Conservation (phyloP, 2,797 vertebrate genomes). For the Peromyscus eremicus region DNA sequence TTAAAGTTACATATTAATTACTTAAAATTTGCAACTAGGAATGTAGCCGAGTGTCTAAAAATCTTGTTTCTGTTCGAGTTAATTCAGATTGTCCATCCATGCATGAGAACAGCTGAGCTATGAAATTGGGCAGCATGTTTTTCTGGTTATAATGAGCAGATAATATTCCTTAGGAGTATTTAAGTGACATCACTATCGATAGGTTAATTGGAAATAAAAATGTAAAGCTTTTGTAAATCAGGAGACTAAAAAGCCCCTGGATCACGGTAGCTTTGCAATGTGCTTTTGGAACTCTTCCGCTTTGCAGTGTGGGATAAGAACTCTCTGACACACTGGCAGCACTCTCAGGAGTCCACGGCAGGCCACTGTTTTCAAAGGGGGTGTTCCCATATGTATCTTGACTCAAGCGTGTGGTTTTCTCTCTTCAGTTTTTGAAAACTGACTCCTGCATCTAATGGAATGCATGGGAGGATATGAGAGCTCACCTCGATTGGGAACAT, state of each 20-base stretch:
- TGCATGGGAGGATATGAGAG: background rate
- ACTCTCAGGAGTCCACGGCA: conserved; percentile 55
- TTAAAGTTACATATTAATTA: conserved; percentile 83
- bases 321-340: conserved; percentile 37
- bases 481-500: background rate
- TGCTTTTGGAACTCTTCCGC: conserved; percentile 68
- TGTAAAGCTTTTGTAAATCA: conserved; percentile 86
- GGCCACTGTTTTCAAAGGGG: conserved; percentile 28
- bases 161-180: conserved; percentile 89
- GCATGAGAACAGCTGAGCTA: conserved; percentile 87
- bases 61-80: conserved; percentile 84
- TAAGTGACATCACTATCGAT: conserved; percentile 90
- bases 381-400: background rate
- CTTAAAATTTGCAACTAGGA: conserved; percentile 81
- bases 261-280: conserved; percentile 56
- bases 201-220: conserved; percentile 93
- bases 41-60: conserved; percentile 79
- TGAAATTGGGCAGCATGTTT: conserved; percentile 87
- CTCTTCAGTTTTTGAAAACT: conserved; percentile 37
- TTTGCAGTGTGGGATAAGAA: conserved; percentile 75
- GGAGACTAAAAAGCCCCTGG: conserved; percentile 81
- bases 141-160: conserved; percentile 87
- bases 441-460: background rate
- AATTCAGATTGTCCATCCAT: conserved; percentile 85
- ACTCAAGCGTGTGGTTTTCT: background rate